A percentile compares a stretch with the other conserved stretches of the same genome.
These are phyloP conservation scores for Labeo rohita DNA, from an alignment of 2,113 vertebrate species.

Conservation along the genomic window DNA sequence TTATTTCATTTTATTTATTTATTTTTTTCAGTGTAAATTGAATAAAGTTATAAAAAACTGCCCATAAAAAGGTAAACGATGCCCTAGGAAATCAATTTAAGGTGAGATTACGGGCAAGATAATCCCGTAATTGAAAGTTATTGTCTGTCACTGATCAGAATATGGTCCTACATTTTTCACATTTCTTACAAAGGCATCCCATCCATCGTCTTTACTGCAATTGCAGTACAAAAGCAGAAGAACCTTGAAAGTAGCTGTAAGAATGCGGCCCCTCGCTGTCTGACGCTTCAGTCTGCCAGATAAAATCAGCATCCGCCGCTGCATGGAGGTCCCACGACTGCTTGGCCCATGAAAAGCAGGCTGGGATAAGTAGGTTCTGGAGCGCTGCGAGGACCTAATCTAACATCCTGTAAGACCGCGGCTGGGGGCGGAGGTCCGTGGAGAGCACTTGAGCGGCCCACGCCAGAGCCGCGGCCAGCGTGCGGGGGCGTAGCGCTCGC, in stretches of 20 bases:
- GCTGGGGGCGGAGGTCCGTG: slow-evolving; percentile 61
- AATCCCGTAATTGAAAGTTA: background rate
- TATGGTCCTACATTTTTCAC: background rate
- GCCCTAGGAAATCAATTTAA: too few relatives aligned
- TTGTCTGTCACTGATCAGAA: background rate
- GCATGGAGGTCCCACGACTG: background rate
- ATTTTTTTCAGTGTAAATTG: too few relatives aligned
- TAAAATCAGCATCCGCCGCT: slow-evolving; percentile 23
- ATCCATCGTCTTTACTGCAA: too few relatives aligned
- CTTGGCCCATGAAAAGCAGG: slow-evolving; percentile 52
- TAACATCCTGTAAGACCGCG: slow-evolving; percentile 75
- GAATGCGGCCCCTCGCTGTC: background rate
- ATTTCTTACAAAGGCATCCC: too few relatives aligned
- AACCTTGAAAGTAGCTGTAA: background rate
- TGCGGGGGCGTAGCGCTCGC: slow-evolving; percentile 68
- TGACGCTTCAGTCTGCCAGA: slow-evolving; percentile 40
- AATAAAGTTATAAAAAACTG: too few relatives aligned
- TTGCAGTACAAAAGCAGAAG: slow-evolving; percentile 10
- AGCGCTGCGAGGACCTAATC: slow-evolving; percentile 70
- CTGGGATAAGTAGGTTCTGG: slow-evolving; percentile 66
- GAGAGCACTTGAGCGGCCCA: slow-evolving; percentile 61
- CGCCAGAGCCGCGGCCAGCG: slow-evolving; percentile 67
- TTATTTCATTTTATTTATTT: too few relatives aligned
- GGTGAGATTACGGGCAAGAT: too few relatives aligned
- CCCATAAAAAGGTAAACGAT: too few relatives aligned